A percentile compares a stretch with the other conserved stretches of the same genome.
Evolutionary conservation across 2,113 vertebrate genomes (phyloP).

Genomic region (Bubo bubo): DNA sequence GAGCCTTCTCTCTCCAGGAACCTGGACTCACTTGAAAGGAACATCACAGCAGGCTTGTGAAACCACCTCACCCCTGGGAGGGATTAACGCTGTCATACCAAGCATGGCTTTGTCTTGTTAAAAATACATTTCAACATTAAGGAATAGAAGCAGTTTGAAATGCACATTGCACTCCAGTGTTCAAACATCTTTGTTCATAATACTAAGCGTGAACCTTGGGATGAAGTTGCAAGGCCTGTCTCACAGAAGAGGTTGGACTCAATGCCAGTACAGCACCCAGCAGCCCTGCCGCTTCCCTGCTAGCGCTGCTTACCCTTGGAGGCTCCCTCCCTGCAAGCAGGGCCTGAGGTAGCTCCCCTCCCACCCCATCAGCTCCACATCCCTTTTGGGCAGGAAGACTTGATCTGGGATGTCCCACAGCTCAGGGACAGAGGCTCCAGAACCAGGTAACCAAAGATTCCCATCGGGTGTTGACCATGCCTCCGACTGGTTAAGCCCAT

Average conservation of each 20-base stretch:
- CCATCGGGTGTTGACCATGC: accelerated
- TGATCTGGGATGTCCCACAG: background rate
- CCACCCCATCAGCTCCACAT: background rate
- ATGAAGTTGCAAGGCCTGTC: background rate
- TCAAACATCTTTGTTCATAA: background rate
- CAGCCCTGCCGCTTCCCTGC: background rate
- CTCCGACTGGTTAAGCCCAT: background rate
- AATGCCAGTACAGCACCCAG: background rate
- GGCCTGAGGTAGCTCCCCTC: background rate
- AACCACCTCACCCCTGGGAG: background rate
- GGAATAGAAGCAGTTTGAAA: background rate
- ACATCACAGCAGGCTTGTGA: background rate
- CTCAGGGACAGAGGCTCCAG: background rate
- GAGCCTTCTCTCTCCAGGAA: background rate
- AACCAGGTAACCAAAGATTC: background rate
- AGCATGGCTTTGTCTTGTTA: background rate
- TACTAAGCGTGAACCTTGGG: background rate
- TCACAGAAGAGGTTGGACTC: background rate
- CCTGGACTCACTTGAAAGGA: background rate
- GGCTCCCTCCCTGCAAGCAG: background rate
- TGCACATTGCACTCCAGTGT: background rate
- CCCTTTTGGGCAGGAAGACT: background rate
- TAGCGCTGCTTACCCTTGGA: background rate
- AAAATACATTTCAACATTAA: background rate
- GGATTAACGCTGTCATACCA: accelerated